Percentiles rank a stretch among this genome's conserved stretches.
These are phyloP conservation scores for Bradypodion ventrale DNA, from an alignment of 2,797 vertebrate species.

Conservation along the genomic window DNA sequence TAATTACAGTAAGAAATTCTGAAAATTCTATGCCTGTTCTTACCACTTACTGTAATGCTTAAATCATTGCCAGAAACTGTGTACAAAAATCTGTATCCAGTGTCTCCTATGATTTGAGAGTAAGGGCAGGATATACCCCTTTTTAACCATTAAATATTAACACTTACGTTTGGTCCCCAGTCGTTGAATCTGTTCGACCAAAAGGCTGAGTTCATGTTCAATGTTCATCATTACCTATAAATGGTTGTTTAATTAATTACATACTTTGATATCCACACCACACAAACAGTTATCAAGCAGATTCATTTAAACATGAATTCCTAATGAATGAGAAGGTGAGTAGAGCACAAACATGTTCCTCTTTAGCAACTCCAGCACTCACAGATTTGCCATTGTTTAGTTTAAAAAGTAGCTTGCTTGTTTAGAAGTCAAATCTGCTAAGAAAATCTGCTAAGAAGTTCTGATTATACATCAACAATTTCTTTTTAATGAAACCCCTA, in stretches of 20 bases:
- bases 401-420: neutral
- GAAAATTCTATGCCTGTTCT: neutral
- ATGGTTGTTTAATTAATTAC: conserved; percentile 17
- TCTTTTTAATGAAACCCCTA: neutral
- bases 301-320: neutral
- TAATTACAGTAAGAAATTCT: neutral
- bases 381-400: neutral
- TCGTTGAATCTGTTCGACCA: conserved; percentile 90
- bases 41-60: neutral
- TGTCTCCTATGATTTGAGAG: neutral
- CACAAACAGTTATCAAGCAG: neutral
- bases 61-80: neutral
- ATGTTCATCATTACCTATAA: conserved; percentile 86
- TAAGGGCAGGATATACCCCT: neutral
- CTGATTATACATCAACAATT: neutral
- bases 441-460: neutral
- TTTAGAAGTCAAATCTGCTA: neutral
- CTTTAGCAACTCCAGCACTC: neutral
- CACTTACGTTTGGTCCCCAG: conserved; percentile 90
- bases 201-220: conserved; percentile 84
- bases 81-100: neutral
- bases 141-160: neutral
- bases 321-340: neutral
- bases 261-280: neutral
- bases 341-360: neutral